These are phyloP conservation scores for Neodon shergylaensis DNA, from an alignment of 2,113 vertebrate genomes.

Conservation along the genomic window DNA sequence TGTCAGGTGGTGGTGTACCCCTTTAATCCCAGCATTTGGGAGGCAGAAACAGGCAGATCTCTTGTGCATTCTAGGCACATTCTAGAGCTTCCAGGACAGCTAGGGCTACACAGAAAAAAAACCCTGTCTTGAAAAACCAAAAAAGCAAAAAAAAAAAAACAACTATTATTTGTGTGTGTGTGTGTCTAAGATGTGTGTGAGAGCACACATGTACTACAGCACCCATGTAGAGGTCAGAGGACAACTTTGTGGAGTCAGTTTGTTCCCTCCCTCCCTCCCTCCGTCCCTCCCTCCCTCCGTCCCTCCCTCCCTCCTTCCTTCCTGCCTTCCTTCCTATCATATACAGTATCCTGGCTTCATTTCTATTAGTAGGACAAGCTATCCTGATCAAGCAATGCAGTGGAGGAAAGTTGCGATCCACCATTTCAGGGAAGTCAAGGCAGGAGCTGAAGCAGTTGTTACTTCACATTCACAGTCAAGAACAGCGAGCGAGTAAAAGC, in stretches of 20 bases:
- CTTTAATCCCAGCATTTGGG: neutral
- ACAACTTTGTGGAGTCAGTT: neutral
- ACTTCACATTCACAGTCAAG: no score
- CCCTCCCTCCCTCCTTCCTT: rapidly evolving
- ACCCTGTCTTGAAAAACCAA: neutral
- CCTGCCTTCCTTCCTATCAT: no score
- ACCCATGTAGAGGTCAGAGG: neutral
- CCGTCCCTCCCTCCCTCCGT: rapidly evolving
- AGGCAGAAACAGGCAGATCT: neutral
- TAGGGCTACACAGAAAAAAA: neutral
- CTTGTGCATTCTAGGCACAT: neutral
- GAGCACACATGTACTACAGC: neutral
- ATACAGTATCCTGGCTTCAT: neutral
- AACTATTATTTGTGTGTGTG: neutral
- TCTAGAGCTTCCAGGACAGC: neutral
- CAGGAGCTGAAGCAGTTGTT: neutral
- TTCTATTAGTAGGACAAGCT: neutral
- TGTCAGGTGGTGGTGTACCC: neutral
- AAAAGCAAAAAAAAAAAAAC: neutral
- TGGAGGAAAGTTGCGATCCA: no score
- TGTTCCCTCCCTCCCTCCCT: neutral
- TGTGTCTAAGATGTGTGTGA: neutral
- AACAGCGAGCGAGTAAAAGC: neutral
- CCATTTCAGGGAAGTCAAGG: neutral
- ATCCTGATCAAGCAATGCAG: neutral